Conservation (phyloP, 1,140 invertebrate species). For the Nixonia krombeini region DNA sequence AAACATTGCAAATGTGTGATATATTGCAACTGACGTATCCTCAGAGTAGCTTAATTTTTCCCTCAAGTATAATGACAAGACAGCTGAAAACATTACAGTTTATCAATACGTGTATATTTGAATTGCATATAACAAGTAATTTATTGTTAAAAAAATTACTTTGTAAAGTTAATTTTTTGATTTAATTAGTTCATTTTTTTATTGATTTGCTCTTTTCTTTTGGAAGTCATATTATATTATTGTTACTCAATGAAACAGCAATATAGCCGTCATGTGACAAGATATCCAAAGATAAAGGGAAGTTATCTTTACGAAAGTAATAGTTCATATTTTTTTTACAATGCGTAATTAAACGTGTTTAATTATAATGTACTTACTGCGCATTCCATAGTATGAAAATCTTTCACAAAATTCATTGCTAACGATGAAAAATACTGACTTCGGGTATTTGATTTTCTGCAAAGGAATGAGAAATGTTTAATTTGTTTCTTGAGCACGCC, state of each 20-base stretch:
- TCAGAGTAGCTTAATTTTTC: constrained; percentile 78
- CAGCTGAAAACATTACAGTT: constrained; percentile 75
- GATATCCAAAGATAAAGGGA: no score
- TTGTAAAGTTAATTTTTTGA: no score
- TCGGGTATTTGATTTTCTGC: constrained; percentile 71
- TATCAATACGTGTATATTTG: neutral
- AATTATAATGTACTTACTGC: constrained; percentile 76
- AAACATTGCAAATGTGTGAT: constrained; percentile 86
- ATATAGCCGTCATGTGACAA: no score
- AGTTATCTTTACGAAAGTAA: no score
- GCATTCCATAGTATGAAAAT: constrained; percentile 89
- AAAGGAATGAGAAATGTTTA: constrained; percentile 12
- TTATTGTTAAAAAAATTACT: no score
- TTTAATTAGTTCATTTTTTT: no score
- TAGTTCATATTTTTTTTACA: no score
- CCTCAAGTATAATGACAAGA: constrained; percentile 85
- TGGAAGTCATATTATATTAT: no score
- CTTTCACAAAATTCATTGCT: constrained; percentile 92
- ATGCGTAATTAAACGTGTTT: no score
- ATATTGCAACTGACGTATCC: constrained; percentile 82
- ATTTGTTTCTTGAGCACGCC: neutral
- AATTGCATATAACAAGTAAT: neutral
- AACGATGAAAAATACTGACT: constrained; percentile 85
- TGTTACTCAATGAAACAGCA: no score
- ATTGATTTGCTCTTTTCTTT: no score